Conservation (phyloP, 2,113 vertebrate species). For the Lethenteron reissneri region DNA sequence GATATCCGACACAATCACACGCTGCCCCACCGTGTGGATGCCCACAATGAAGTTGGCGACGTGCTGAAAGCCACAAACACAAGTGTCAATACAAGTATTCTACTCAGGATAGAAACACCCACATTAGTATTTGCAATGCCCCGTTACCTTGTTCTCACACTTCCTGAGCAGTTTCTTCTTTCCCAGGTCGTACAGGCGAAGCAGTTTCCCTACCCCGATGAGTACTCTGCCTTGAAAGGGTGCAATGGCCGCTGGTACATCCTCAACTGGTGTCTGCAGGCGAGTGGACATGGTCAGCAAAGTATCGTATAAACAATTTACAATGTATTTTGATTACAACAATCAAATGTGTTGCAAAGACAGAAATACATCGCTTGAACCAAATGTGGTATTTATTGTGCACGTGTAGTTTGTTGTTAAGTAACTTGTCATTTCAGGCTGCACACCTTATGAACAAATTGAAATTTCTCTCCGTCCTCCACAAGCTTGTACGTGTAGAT, state of each 20-base stretch:
- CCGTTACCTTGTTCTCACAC: constrained; percentile 81
- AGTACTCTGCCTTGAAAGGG: constrained; percentile 71
- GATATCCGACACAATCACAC: constrained; percentile 71
- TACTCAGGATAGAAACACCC: background rate
- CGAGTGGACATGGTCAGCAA: background rate
- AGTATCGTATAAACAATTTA: background rate
- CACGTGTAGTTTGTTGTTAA: background rate
- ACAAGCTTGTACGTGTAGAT: constrained; percentile 83
- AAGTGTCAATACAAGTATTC: constrained; percentile 6
- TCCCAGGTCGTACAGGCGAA: constrained; percentile 78
- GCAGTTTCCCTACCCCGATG: constrained; percentile 74
- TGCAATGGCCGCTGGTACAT: constrained; percentile 78
- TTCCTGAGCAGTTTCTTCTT: constrained; percentile 93
- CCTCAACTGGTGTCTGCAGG: constrained; percentile 66
- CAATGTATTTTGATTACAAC: constrained; percentile 3
- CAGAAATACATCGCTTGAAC: background rate
- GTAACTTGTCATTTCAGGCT: too few relatives aligned
- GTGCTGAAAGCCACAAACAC: constrained; percentile 28
- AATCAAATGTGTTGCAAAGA: background rate
- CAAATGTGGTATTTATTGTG: background rate
- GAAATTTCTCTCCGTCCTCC: constrained; percentile 65
- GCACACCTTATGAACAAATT: constrained; percentile 81
- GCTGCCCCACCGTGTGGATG: constrained; percentile 76
- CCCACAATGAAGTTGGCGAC: constrained; percentile 79
- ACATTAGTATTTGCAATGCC: background rate